Conservation (phyloP, 2,113 vertebrate species). For the Sylvia atricapilla region DNA sequence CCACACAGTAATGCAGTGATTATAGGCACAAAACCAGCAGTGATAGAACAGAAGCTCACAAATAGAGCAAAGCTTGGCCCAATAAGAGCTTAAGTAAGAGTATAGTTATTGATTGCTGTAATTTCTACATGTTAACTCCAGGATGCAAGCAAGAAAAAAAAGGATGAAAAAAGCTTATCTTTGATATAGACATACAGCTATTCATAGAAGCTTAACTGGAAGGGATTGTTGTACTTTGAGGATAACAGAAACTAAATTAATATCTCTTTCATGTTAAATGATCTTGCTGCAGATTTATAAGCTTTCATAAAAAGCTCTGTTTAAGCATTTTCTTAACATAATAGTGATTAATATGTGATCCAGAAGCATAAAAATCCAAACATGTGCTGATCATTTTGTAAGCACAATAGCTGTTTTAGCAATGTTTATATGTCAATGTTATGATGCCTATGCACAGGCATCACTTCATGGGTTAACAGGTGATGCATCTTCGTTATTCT, state of each 20-base stretch:
- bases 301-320: neutral
- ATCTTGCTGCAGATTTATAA: neutral
- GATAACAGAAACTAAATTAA: neutral
- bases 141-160: neutral
- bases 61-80: neutral
- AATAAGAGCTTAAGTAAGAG: neutral
- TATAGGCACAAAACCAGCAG: neutral
- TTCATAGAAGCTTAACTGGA: neutral
- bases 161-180: neutral
- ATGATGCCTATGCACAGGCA: neutral
- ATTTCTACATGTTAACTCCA: neutral
- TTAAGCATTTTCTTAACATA: neutral
- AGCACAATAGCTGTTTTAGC: neutral
- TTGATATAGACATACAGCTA: neutral
- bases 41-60: neutral
- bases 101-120: neutral
- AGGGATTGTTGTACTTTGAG: neutral
- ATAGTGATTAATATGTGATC: neutral
- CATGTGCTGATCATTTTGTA: neutral
- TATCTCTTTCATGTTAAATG: neutral
- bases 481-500: neutral
- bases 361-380: neutral
- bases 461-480: neutral
- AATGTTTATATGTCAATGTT: neutral
- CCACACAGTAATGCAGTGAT: neutral